Conservation (phyloP, 2,888 invertebrate genomes). For the Tyria jacobaeae region DNA sequence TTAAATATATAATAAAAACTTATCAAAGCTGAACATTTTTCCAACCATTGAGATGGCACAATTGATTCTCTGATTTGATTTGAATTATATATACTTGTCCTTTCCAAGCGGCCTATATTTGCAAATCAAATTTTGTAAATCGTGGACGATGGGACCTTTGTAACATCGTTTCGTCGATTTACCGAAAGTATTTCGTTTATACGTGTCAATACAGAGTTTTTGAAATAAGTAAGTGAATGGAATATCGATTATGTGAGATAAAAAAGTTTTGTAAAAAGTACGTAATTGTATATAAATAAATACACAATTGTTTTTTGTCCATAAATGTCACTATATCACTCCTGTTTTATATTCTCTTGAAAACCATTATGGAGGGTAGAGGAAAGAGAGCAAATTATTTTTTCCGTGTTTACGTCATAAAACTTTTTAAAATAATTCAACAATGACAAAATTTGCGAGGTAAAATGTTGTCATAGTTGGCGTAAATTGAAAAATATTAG, state of each 20-base stretch:
- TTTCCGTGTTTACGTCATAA: too few relatives aligned
- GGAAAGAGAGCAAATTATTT: too few relatives aligned
- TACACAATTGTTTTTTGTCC: too few relatives aligned
- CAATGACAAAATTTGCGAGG: too few relatives aligned
- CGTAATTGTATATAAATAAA: too few relatives aligned
- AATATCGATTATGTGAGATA: neutral
- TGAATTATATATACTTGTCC: slow-evolving; percentile 60
- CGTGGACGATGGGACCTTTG: slow-evolving; percentile 51
- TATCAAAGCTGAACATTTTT: neutral
- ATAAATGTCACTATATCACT: too few relatives aligned
- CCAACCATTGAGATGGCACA: slow-evolving; percentile 38
- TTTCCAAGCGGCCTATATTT: slow-evolving; percentile 61
- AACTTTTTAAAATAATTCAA: too few relatives aligned
- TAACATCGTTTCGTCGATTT: slow-evolving; percentile 61
- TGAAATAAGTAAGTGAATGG: neutral
- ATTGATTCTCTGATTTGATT: slow-evolving; percentile 68
- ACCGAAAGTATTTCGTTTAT: slow-evolving; percentile 46
- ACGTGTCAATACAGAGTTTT: slow-evolving; percentile 20
- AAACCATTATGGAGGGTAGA: too few relatives aligned
- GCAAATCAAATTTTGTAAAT: slow-evolving; percentile 67
- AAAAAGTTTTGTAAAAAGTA: neutral
- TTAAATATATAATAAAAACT: neutral
- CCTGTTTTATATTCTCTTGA: too few relatives aligned
- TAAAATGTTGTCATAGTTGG: too few relatives aligned
- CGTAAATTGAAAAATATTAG: too few relatives aligned